Evolutionary conservation across 2,113 vertebrate genomes (phyloP).

Genomic region (Poeciliopsis occidentalis): DNA sequence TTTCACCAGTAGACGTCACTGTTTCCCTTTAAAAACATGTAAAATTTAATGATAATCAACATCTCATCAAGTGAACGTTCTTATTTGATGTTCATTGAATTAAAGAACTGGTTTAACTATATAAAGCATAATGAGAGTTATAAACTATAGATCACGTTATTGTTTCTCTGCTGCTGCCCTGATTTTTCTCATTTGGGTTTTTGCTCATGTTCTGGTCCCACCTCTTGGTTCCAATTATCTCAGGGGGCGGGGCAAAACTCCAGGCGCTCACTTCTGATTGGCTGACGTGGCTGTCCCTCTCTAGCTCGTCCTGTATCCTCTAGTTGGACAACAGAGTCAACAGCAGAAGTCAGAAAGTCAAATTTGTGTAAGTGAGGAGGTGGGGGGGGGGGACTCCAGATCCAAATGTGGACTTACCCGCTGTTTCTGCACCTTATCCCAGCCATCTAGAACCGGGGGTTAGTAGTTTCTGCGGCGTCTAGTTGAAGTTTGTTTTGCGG

Average conservation of each 20-base stretch:
- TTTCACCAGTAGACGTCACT: constrained; percentile 47
- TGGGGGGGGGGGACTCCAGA: background rate
- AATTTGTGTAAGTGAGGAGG: constrained; percentile 37
- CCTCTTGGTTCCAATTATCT: constrained; percentile 65
- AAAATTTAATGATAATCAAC: constrained; percentile 17
- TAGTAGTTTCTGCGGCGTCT: background rate
- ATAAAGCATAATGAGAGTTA: background rate
- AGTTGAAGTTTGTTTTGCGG: background rate
- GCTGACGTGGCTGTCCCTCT: constrained; percentile 47
- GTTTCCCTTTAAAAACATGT: constrained; percentile 42
- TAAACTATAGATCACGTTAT: background rate
- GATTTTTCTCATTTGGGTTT: constrained; percentile 14
- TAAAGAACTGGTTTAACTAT: background rate
- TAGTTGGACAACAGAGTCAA: constrained; percentile 52
- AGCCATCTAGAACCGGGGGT: background rate
- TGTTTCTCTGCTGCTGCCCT: background rate
- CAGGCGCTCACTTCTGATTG: constrained; percentile 53
- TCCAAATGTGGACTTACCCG: background rate
- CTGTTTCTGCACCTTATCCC: background rate
- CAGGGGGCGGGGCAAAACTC: constrained; percentile 28
- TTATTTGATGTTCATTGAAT: background rate
- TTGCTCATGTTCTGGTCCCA: constrained; percentile 39
- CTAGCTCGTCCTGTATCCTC: constrained; percentile 32
- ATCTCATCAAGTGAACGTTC: background rate
- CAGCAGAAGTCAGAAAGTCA: constrained; percentile 74